Conservation (phyloP, 2,888 invertebrate species). For the Octodonta nipae region DNA sequence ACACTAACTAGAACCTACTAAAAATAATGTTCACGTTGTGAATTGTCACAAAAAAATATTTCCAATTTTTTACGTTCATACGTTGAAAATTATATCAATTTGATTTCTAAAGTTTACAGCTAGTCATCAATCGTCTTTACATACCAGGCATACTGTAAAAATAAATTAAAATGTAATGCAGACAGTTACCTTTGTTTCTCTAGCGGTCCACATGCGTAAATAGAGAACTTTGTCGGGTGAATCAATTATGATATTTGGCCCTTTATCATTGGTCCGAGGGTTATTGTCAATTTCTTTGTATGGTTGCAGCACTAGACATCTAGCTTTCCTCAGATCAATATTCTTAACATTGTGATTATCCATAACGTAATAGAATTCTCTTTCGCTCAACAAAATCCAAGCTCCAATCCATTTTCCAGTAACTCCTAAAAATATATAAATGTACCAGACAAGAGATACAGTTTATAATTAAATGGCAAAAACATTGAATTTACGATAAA, state of each 20-base stretch:
- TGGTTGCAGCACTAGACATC: conserved; percentile 50
- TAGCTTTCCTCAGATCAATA: conserved; percentile 65
- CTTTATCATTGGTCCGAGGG: conserved; percentile 41
- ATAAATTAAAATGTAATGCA: not conserved
- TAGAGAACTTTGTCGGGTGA: conserved; percentile 55
- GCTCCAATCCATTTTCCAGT: conserved; percentile 66
- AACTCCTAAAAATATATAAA: conserved; percentile 41
- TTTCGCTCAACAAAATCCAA: conserved; percentile 62
- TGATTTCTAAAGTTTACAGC: too few relatives aligned
- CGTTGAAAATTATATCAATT: too few relatives aligned
- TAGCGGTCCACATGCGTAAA: conserved; percentile 55
- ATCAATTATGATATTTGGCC: conserved; percentile 53
- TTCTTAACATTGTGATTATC: conserved; percentile 43
- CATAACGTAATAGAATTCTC: conserved; percentile 47
- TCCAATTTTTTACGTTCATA: too few relatives aligned
- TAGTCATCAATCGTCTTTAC: too few relatives aligned
- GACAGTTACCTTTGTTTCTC: conserved; percentile 48
- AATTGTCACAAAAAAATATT: too few relatives aligned
- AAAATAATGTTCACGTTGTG: too few relatives aligned
- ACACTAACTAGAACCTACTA: too few relatives aligned
- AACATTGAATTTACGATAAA: not conserved
- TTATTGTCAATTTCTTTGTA: conserved; percentile 41
- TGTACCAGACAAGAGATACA: too few relatives aligned
- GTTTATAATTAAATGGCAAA: not conserved
- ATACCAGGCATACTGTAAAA: too few relatives aligned